Evolutionary conservation across 2,113 vertebrate species (phyloP), one percentile per base, ranked within the genome.

Genomic region (Sinocyclocheilus rhinocerous): DNA sequence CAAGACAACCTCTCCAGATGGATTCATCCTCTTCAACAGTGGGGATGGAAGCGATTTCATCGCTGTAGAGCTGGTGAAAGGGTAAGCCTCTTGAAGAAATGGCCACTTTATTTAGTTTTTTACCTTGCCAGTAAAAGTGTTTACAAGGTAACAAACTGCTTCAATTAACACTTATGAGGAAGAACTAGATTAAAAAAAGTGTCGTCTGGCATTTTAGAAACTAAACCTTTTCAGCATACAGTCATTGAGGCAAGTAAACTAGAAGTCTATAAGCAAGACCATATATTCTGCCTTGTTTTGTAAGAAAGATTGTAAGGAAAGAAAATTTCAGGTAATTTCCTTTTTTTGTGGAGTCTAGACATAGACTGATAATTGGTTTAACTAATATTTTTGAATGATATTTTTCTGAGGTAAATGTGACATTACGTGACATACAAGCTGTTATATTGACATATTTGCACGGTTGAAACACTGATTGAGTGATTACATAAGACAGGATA

Each of bases 21-120:
- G 98, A 24, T 98, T 99, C 92, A 99, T 99, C 76, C 95, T 99
- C 76, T 99, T 99, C 92, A 99, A 99, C 93, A 95, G 94, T 16
- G 95, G 95, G 67, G 95, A 96, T 33, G 95, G 95, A 12, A 96
- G 95, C 12, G 98, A 99, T 86, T 99, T 99, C 57, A 99, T 99
- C 0, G 97, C 98, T 9, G 97, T 99, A 12, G 98, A 99, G 76
- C 93, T 99, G 61, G 98, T 99, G 24, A 99, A 99, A 90, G 98
- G 98, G 98, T 99, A 85, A 48, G 93, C 87, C 5, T 72, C 93
- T 61, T 29, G 24, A 67, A 29, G 16, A 26, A 65, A 16, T 29
- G 4, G n/a, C 33, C 39, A 33, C 15, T 50, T 24, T 63, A 10
- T 45, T 80, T 36, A 3, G 0, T 15, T 18, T 16, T 50, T 76